These are phyloP conservation scores for Aleiodes leptofemur DNA, from an alignment of 2,888 invertebrate genomes.

Conservation along the genomic window DNA sequence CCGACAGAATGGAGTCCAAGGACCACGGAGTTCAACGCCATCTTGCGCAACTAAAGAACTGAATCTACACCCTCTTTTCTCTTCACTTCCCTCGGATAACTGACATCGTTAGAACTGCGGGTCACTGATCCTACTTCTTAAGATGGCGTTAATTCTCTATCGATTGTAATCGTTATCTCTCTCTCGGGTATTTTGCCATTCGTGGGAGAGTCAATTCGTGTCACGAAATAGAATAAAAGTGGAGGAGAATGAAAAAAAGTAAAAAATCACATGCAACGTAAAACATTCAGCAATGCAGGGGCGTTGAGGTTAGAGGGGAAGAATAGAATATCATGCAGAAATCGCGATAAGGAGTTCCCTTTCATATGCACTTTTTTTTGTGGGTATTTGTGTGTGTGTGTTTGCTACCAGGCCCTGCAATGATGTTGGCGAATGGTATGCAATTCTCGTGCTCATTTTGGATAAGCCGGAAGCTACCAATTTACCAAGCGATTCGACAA, in stretches of 20 bases:
- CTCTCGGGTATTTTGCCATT: conserved; percentile 8
- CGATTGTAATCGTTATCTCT: conserved; percentile 30
- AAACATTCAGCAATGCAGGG: neutral
- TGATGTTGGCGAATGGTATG: conserved; percentile 27
- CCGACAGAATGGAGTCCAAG: conserved; percentile 62
- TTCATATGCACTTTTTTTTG: conserved; percentile 43
- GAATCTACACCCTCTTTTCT: conserved; percentile 1
- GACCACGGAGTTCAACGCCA: conserved; percentile 50
- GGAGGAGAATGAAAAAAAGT: neutral
- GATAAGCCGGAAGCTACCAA: conserved; percentile 61
- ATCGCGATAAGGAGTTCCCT: conserved; percentile 43
- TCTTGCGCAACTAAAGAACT: conserved; percentile 50
- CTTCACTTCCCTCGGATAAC: conserved; percentile 25
- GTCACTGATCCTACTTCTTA: conserved; percentile 38
- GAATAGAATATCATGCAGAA: conserved; percentile 15
- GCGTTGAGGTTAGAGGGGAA: neutral
- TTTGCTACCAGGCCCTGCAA: conserved; percentile 36
- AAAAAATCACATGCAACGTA: neutral
- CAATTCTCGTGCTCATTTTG: conserved; percentile 5
- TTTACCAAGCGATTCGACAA: conserved; percentile 66
- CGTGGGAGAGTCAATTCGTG: conserved; percentile 23
- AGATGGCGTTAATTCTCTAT: conserved; percentile 29
- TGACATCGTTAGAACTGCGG: conserved; percentile 42
- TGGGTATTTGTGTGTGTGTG: neutral
- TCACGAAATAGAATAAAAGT: neutral